phyloP scores from a whole-genome alignment of 1,140 invertebrate genomes.

The Caerostris extrusa region DNA sequence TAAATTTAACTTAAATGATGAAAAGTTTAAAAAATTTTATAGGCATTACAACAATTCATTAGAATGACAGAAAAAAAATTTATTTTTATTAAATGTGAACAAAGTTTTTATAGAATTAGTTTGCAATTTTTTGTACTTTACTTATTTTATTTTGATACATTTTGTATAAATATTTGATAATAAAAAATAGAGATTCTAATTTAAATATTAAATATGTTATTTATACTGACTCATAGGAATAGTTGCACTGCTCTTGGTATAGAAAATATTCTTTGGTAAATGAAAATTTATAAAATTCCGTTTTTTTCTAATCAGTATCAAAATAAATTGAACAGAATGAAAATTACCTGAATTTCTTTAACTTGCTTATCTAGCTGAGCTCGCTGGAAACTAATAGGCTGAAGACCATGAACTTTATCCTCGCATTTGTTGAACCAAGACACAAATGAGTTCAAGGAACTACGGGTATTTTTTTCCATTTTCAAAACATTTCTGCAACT shows the following conservation, averaged over 20 bases:
- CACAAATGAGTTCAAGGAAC: slow-evolving; percentile 90
- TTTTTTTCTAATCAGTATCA: neutral
- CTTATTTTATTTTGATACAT: no score
- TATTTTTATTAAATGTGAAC: no score
- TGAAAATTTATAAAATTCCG: neutral
- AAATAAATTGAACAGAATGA: neutral
- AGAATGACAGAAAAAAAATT: no score
- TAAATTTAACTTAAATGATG: no score
- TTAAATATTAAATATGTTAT: no score
- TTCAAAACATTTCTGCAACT: slow-evolving; percentile 93
- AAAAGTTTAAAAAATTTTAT: no score
- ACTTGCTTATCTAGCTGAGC: slow-evolving; percentile 94
- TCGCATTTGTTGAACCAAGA: slow-evolving; percentile 94
- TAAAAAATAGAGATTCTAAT: no score
- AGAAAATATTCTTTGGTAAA: neutral
- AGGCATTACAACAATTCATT: no score
- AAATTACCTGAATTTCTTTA: slow-evolving; percentile 89
- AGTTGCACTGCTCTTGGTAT: neutral
- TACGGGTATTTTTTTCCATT: slow-evolving; percentile 95
- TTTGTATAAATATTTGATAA: no score
- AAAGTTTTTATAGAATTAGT: no score
- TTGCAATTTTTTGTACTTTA: no score
- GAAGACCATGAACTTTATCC: slow-evolving; percentile 90
- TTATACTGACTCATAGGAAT: neutral
- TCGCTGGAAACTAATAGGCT: slow-evolving; percentile 90